A percentile compares a stretch with the other conserved stretches of the same genome.
Conservation (phyloP, 2,113 vertebrate species). For the Tringa solitaria region DNA sequence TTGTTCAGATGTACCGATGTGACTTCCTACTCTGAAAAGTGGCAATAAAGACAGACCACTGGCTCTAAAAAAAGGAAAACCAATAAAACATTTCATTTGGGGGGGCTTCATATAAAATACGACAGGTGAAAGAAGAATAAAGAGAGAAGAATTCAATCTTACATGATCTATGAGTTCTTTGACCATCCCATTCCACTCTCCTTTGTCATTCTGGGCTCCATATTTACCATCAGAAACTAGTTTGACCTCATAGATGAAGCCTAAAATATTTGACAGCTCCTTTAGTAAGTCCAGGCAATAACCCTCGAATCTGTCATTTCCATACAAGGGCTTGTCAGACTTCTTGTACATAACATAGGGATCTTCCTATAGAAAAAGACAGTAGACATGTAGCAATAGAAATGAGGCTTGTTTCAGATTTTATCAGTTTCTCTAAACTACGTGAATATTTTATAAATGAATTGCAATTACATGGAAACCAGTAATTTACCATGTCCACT, state of each 20-base stretch:
- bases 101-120: not conserved
- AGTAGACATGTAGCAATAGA: not conserved
- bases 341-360: constrained; percentile 99
- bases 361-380: constrained; percentile 84
- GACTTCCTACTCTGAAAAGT: not conserved
- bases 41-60: not conserved
- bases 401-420: not conserved
- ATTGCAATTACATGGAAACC: not conserved
- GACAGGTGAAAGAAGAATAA: not conserved
- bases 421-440: not conserved
- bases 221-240: constrained; percentile 98
- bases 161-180: constrained; percentile 97
- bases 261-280: constrained; percentile 94
- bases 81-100: not conserved
- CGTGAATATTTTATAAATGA: not conserved
- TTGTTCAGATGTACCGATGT: fast-evolving
- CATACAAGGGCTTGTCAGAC: constrained; percentile 94
- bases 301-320: constrained; percentile 97
- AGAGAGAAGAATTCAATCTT: constrained; percentile 64
- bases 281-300: constrained; percentile 97
- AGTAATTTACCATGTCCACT: not conserved
- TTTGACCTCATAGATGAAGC: constrained; percentile 95
- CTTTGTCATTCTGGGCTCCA: constrained; percentile 96
- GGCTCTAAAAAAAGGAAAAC: not conserved
- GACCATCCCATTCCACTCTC: constrained; percentile 99